Conservation (phyloP, 2,113 vertebrate species). For the Atherinomorus stipes region DNA sequence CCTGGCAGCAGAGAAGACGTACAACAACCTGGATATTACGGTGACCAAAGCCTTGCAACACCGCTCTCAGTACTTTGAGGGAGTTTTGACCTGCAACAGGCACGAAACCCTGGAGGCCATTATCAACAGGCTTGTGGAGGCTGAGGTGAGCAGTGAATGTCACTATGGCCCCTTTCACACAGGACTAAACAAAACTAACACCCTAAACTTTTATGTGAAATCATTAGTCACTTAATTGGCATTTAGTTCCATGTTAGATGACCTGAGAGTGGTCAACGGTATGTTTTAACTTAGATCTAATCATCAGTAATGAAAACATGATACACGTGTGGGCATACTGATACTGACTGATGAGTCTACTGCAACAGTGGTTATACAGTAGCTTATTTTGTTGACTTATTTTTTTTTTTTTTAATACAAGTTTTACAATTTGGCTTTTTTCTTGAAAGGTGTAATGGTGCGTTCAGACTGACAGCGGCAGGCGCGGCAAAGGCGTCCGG, state of each 20-base stretch:
- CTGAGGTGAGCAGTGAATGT: conserved; percentile 85
- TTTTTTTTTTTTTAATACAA: no score
- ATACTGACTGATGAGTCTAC: no score
- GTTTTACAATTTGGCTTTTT: no score
- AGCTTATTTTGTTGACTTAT: no score
- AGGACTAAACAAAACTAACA: background rate
- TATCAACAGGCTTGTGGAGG: conserved; percentile 95
- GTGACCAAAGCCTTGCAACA: conserved; percentile 96
- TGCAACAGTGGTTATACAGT: no score
- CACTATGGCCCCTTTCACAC: background rate
- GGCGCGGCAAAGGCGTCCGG: no score
- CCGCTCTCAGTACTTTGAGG: conserved; percentile 97
- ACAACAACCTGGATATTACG: conserved; percentile 97
- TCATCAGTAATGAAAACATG: no score
- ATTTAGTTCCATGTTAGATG: background rate
- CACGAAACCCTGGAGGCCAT: conserved; percentile 93
- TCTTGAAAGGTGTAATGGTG: no score
- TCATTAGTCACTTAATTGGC: background rate
- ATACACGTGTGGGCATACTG: no score
- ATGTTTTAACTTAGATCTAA: no score
- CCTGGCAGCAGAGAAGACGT: conserved; percentile 96
- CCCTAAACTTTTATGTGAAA: background rate
- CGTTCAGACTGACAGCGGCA: no score
- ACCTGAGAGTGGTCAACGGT: no score
- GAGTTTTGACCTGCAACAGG: conserved; percentile 94